Evolutionary conservation across 1,140 invertebrate genomes (phyloP).

Genomic region (Drosophila jambulina): DNA sequence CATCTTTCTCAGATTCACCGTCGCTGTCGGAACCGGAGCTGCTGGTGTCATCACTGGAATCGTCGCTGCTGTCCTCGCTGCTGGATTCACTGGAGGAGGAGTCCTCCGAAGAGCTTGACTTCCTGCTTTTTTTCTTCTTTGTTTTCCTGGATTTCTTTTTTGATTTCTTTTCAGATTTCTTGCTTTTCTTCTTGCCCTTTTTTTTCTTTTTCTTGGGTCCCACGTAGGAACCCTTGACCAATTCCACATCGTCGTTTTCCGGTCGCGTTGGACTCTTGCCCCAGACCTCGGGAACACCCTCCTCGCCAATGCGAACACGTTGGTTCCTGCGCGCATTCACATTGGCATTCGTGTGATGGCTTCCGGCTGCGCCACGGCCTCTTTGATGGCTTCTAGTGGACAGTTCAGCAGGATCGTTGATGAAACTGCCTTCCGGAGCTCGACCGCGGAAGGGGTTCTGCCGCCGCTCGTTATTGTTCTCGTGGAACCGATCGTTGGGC

Average conservation of each 20-base stretch:
- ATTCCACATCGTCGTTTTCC: conserved; percentile 81
- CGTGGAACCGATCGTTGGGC: conserved; percentile 84
- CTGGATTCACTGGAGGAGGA: conserved; percentile 51
- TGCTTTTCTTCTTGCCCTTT: conserved; percentile 86
- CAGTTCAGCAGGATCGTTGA: conserved; percentile 62
- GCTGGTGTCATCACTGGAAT: conserved; percentile 42
- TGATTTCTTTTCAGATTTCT: conserved; percentile 86
- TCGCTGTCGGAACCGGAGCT: conserved; percentile 53
- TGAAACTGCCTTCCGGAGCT: conserved; percentile 59
- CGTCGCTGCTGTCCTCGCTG: conserved; percentile 49
- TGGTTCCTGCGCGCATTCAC: conserved; percentile 89
- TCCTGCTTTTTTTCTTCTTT: conserved; percentile 86
- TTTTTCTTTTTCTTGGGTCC: conserved; percentile 86
- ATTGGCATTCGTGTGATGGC: conserved; percentile 38
- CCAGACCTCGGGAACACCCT: conserved; percentile 90
- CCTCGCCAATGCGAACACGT: conserved; percentile 90
- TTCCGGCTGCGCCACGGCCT: conserved; percentile 29
- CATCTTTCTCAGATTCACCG: conserved; percentile 36
- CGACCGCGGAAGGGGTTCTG: conserved; percentile 70
- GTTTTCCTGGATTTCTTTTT: conserved; percentile 86
- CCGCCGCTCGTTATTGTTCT: conserved; percentile 62
- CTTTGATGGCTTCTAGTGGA: conserved; percentile 28
- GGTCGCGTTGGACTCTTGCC: conserved; percentile 89
- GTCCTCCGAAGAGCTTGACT: conserved; percentile 65
- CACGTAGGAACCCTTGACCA: conserved; percentile 85